Conservation (phyloP, 2,113 vertebrate genomes). For the Pseudopodoces humilis region DNA sequence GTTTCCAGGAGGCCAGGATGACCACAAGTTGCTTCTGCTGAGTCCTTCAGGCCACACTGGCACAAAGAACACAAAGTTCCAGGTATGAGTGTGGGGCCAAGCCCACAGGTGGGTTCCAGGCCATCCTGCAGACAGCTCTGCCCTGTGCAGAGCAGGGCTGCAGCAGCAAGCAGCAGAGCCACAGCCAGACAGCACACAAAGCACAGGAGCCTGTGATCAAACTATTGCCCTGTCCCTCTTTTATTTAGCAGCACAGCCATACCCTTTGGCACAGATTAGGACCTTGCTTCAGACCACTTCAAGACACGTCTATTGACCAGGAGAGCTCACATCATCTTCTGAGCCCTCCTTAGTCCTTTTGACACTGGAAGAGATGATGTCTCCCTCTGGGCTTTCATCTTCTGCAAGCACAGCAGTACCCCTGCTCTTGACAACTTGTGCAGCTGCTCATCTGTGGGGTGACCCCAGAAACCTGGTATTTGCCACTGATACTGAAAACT, state of each 20-base stretch:
- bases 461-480: neutral
- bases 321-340: neutral
- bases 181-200: neutral
- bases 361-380: neutral
- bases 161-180: neutral
- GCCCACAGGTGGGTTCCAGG: neutral
- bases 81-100: neutral
- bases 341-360: neutral
- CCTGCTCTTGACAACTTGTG: neutral
- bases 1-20: neutral
- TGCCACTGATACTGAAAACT: neutral
- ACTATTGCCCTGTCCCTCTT: neutral
- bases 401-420: neutral
- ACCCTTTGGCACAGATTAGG: neutral
- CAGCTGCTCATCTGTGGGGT: neutral
- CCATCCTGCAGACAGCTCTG: neutral
- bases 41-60: neutral
- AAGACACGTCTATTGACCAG: accelerated
- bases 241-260: neutral
- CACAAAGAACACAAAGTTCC: neutral
- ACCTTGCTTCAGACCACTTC: neutral
- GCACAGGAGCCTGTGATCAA: neutral
- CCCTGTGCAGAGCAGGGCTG: neutral
- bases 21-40: neutral
- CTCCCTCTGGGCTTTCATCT: neutral